Evolutionary conservation across 2,797 vertebrate species (phyloP), one percentile per base, ranked within the genome.

Genomic region (Emydoidea blandingii): DNA sequence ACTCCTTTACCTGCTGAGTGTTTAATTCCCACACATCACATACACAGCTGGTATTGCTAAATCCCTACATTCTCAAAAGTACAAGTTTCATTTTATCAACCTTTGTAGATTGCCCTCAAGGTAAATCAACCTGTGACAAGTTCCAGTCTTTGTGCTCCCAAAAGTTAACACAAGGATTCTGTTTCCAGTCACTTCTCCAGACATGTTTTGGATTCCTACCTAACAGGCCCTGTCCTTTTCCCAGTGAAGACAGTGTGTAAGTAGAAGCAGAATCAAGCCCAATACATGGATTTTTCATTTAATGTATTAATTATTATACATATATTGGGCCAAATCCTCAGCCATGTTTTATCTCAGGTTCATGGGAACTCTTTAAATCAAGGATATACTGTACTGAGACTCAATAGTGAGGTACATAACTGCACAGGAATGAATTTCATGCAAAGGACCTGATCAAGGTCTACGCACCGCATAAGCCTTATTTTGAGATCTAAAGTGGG

Each of bases 261-360:
- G 49, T 1, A 52, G 65, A 11, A 59, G 12, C 34, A 76, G 78
- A 92, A 88, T 2, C 79, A 16, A 3, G 6, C 31, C 10, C 53
- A 78, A 0, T 8, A 44, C 4, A 11, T 41, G 52, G 2, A 4
- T 0, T 1, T 12, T 41, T 37, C 0, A 4, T 25, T 44, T 16
- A 53, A 59, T 8, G 19, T 88, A 78, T 31, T 15, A 12, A 56
- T 52, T 82, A 76, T 82, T 88, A 93, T 72, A 82, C 11, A 72
- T 37, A 34, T 52, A 86, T n/a, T 79, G 54, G 92, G 50, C 81
- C 5, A 0, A 12, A 84, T 2, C n/a, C 79, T 25, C 34, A 80
- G 81, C 57, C 23, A 14, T 29, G 23, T 62, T 88, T 85, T 83
- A 50, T 34, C 29, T 88, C 68, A 84, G 49, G 10, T 72, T 72